phyloP scores from a whole-genome alignment of 2,113 vertebrate genomes.

The Plectropomus leopardus region DNA sequence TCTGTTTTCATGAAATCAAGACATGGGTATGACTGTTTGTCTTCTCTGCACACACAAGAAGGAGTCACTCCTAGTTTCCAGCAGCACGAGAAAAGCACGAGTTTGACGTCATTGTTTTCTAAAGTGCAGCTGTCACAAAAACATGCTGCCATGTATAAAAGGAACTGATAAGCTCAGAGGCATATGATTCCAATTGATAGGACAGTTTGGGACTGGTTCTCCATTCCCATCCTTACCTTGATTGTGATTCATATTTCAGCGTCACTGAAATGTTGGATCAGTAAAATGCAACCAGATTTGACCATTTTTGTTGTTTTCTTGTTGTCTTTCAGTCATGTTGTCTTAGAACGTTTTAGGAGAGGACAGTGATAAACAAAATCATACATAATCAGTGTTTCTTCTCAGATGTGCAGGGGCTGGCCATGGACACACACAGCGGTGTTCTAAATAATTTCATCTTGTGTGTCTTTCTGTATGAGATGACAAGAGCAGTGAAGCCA shows the following conservation, averaged over 20 bases:
- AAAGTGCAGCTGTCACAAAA: no score
- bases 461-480: conserved; percentile 40
- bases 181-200: no score
- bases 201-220: no score
- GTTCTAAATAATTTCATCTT: conserved; percentile 36
- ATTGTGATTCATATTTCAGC: conserved; percentile 24
- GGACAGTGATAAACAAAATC: background rate
- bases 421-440: conserved; percentile 16
- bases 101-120: no score
- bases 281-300: conserved; percentile 30
- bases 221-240: background rate
- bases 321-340: background rate
- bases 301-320: background rate
- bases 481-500: conserved; percentile 54
- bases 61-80: no score
- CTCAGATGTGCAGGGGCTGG: conserved; percentile 1
- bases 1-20: no score
- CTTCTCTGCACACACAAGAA: no score
- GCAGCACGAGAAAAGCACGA: no score
- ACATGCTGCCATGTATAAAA: no score
- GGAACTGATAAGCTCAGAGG: no score
- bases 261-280: conserved; percentile 33
- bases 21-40: no score
- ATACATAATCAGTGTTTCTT: conserved; percentile 20
- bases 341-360: background rate